Percentiles rank a stretch among this genome's conserved stretches.
phyloP scores from a whole-genome alignment of 2,797 vertebrate species.

The Sebastes nivosus region DNA sequence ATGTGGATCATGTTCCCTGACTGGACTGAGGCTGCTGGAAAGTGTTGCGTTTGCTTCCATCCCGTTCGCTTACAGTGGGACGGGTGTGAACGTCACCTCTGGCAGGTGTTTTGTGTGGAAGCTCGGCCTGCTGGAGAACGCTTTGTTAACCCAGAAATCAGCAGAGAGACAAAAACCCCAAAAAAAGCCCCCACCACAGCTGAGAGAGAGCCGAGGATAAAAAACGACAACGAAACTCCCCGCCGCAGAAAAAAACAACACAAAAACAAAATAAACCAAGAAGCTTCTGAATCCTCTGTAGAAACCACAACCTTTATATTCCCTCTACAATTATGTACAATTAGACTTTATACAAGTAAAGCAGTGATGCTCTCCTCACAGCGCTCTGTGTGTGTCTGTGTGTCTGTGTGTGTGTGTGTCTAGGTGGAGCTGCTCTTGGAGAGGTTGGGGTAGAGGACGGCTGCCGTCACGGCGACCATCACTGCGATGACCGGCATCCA shows the following conservation, averaged over 20 bases:
- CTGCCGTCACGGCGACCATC: conserved; percentile 95
- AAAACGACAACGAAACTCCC: conserved; percentile 78
- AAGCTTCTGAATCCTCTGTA: conserved; percentile 76
- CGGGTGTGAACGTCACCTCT: background rate
- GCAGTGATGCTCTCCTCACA: conserved; percentile 82
- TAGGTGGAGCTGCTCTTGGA: conserved; percentile 95
- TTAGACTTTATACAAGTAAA: conserved; percentile 96
- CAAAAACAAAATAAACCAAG: conserved; percentile 80
- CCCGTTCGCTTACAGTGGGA: background rate
- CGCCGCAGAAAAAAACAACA: conserved; percentile 86
- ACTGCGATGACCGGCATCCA: conserved; percentile 98
- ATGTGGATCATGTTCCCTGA: background rate
- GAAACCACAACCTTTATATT: conserved; percentile 92
- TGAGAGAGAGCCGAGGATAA: conserved; percentile 56
- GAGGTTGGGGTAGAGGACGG: conserved; percentile 95
- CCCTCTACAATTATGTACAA: conserved; percentile 93
- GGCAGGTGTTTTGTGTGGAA: conserved; percentile 17
- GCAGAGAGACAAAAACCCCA: conserved; percentile 37
- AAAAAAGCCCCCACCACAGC: conserved; percentile 50
- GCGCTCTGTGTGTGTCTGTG: conserved; percentile 37
- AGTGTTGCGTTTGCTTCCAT: background rate
- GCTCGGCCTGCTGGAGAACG: conserved; percentile 23
- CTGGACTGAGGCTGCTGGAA: conserved; percentile 32
- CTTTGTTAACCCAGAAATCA: conserved; percentile 30
- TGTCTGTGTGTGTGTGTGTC: conserved; percentile 68